Conservation (phyloP, 2,888 invertebrate genomes). For the Agonopterix heracliana region DNA sequence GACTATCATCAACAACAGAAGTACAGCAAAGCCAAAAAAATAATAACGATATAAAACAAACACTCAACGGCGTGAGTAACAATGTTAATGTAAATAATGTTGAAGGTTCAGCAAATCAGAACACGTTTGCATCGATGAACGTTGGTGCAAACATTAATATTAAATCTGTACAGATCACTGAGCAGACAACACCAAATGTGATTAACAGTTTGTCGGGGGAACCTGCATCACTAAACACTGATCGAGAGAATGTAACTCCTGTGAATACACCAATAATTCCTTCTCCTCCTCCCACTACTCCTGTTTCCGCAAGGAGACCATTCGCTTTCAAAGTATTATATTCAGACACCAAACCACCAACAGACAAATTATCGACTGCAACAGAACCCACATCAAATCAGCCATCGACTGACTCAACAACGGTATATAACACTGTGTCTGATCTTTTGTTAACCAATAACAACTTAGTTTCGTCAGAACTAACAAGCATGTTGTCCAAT, state of each 20-base stretch:
- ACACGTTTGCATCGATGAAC: conserved; percentile 42
- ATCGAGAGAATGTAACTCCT: conserved; percentile 42
- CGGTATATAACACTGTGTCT: conserved; percentile 70
- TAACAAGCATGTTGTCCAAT: conserved; percentile 73
- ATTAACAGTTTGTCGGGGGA: conserved; percentile 63
- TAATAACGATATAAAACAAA: conserved; percentile 56
- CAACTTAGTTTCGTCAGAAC: conserved; percentile 66
- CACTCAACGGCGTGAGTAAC: conserved; percentile 72
- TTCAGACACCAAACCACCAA: conserved; percentile 59
- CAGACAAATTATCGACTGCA: conserved; percentile 59
- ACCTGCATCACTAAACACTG: conserved; percentile 52
- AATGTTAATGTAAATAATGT: conserved; percentile 68
- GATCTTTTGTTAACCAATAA: conserved; percentile 68
- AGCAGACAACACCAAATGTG: conserved; percentile 63
- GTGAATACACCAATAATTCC: conserved; percentile 43
- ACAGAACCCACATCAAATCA: conserved; percentile 45
- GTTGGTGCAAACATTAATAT: conserved; percentile 58
- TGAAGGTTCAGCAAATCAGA: conserved; percentile 48
- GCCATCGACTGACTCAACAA: conserved; percentile 62
- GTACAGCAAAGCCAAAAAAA: conserved; percentile 49
- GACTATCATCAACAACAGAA: conserved; percentile 62
- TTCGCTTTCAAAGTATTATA: conserved; percentile 69
- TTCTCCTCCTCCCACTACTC: conserved; percentile 51
- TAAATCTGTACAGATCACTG: conserved; percentile 70
- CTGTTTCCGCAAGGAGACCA: conserved; percentile 64